A percentile compares a stretch with the other conserved stretches of the same genome.
These are phyloP conservation scores for Nomada hirtipes DNA, from an alignment of 2,888 invertebrate species.

Conservation along the genomic window DNA sequence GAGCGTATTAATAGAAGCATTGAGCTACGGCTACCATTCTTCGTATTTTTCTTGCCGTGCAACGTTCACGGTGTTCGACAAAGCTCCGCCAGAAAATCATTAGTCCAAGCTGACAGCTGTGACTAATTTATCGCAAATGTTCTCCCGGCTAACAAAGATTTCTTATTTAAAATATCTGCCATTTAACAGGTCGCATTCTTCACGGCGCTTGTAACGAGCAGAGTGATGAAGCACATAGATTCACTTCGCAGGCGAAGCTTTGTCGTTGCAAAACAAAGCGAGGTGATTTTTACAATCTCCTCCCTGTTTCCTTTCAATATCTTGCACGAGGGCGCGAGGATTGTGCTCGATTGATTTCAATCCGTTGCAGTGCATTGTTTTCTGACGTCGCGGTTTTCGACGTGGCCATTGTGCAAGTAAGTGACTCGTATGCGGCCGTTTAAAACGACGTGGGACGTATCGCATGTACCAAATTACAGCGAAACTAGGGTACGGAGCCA, in stretches of 20 bases:
- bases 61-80: not conserved
- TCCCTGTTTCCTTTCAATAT: not conserved
- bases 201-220: not conserved
- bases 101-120: conserved; percentile 5
- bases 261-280: not conserved
- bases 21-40: not conserved
- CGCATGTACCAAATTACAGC: conserved; percentile 46
- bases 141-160: conserved; percentile 4
- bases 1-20: too few species aligned
- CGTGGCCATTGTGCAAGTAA: conserved; percentile 29
- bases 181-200: not conserved
- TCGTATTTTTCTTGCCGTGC: not conserved
- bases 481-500: conserved; percentile 53
- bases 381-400: conserved; percentile 35
- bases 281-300: too few species aligned
- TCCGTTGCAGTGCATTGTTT: conserved; percentile 3
- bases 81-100: conserved; percentile 2
- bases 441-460: conserved; percentile 56
- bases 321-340: not conserved
- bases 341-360: not conserved
- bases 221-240: not conserved
- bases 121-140: conserved; percentile 7
- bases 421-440: conserved; percentile 19
- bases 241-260: not conserved
- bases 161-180: not conserved